These are phyloP conservation scores for Apis florea DNA, from an alignment of 1,140 invertebrate species.

Conservation along the genomic window DNA sequence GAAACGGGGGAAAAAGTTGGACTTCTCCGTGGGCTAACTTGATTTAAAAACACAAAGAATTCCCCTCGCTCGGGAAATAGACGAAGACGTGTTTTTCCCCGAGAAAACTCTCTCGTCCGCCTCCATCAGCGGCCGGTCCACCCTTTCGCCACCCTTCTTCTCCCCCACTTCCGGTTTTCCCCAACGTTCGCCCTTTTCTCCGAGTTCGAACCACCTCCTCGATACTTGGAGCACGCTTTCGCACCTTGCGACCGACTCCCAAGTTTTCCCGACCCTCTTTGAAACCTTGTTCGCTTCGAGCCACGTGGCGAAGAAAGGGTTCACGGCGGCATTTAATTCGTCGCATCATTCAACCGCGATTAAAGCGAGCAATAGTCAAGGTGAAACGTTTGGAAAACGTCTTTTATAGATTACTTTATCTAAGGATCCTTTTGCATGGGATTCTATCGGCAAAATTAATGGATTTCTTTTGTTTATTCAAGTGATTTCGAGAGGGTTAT, in stretches of 20 bases:
- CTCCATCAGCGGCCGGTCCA: slow-evolving; percentile 34
- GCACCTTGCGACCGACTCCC: slow-evolving; percentile 10
- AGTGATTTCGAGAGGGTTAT: background rate
- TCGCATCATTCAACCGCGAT: slow-evolving; percentile 3
- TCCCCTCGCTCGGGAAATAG: slow-evolving; percentile 58
- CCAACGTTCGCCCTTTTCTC: slow-evolving; percentile 18
- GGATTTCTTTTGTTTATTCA: background rate
- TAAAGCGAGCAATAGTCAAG: background rate
- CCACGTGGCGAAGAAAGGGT: background rate
- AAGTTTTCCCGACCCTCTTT: background rate
- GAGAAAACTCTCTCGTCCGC: slow-evolving; percentile 46
- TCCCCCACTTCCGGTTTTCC: background rate
- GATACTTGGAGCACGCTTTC: slow-evolving; percentile 36
- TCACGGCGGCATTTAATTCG: slow-evolving; percentile 5
- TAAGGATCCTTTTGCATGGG: background rate
- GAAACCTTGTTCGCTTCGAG: background rate
- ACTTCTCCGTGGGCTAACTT: slow-evolving; percentile 61
- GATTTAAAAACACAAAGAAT: slow-evolving; percentile 68
- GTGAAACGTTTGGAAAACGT: background rate
- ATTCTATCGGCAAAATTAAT: background rate
- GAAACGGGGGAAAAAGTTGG: slow-evolving; percentile 46
- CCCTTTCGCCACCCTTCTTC: background rate
- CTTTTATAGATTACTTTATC: background rate
- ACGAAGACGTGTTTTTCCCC: slow-evolving; percentile 60
- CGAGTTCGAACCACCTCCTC: slow-evolving; percentile 24